Percentiles rank a stretch among this genome's conserved stretches.
Evolutionary conservation across 1,140 invertebrate genomes (phyloP).

Genomic region (Colletes gigas): DNA sequence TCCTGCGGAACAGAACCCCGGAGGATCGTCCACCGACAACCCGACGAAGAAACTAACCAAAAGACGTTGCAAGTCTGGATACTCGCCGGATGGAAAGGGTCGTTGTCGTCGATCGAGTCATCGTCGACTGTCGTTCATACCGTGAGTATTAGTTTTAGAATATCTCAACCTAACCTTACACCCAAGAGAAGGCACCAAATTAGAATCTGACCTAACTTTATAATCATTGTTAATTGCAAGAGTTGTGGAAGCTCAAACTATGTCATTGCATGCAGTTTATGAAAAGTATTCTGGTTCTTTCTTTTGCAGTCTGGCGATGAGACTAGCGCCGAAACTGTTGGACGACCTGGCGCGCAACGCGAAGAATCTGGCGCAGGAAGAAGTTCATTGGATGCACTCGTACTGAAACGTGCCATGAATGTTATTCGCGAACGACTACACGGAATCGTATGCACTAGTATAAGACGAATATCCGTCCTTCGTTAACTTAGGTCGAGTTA

Average conservation of each 20-base stretch:
- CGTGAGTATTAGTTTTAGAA: slow-evolving; percentile 53
- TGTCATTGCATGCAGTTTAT: too few relatives aligned
- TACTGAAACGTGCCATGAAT: slow-evolving; percentile 10
- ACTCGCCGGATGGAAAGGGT: slow-evolving; percentile 38
- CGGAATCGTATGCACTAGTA: not conserved
- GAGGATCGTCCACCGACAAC: not conserved
- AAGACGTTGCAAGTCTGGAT: slow-evolving; percentile 47
- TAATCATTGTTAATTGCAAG: too few relatives aligned
- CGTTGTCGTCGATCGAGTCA: slow-evolving; percentile 57
- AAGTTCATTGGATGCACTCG: not conserved
- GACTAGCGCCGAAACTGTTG: slow-evolving; percentile 48
- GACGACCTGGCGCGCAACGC: not conserved
- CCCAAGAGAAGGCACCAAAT: too few relatives aligned
- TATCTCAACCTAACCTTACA: too few relatives aligned
- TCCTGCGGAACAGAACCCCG: too few relatives aligned
- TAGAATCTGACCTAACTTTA: too few relatives aligned
- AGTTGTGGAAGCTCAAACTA: too few relatives aligned
- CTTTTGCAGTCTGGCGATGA: slow-evolving; percentile 54
- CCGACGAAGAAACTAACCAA: not conserved
- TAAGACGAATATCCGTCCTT: not conserved
- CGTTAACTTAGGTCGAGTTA: not conserved
- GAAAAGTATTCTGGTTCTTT: not conserved
- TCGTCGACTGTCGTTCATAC: slow-evolving; percentile 59
- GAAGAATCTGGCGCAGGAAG: slow-evolving; percentile 1
- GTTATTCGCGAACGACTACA: not conserved